Evolutionary conservation across 1,140 invertebrate genomes (phyloP).

Genomic region (Meloidogyne hapla): DNA sequence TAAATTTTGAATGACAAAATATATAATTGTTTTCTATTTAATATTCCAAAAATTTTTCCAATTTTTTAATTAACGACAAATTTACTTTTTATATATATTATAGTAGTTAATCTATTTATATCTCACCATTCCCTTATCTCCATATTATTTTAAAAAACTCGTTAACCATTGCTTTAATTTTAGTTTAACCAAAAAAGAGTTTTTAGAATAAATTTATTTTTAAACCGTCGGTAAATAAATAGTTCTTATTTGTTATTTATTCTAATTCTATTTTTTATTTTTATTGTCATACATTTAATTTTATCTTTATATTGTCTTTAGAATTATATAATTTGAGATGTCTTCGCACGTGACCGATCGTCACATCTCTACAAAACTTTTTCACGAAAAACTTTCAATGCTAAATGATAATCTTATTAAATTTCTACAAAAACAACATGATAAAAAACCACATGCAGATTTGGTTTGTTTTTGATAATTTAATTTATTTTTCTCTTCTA

Average conservation of each 20-base stretch:
- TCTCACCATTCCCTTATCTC: too few relatives aligned
- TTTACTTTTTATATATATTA: too few relatives aligned
- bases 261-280: too few relatives aligned
- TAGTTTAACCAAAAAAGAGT: not conserved
- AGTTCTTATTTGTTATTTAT: too few relatives aligned
- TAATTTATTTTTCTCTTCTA: not conserved
- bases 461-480: conserved; percentile 3
- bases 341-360: not conserved
- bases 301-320: not conserved
- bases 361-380: not conserved
- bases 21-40: too few relatives aligned
- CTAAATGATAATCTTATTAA: conserved; percentile 24
- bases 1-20: too few relatives aligned
- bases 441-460: not conserved
- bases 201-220: not conserved
- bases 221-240: not conserved
- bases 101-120: too few relatives aligned
- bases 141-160: not conserved
- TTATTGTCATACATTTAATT: too few relatives aligned
- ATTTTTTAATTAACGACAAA: too few relatives aligned
- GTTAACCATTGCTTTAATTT: not conserved
- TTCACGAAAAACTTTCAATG: conserved; percentile 21
- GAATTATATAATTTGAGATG: not conserved
- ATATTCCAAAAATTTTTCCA: too few relatives aligned
- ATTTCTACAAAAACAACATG: conserved; percentile 19